phyloP scores from a whole-genome alignment of 2,888 invertebrate species.

The Sipha maydis region DNA sequence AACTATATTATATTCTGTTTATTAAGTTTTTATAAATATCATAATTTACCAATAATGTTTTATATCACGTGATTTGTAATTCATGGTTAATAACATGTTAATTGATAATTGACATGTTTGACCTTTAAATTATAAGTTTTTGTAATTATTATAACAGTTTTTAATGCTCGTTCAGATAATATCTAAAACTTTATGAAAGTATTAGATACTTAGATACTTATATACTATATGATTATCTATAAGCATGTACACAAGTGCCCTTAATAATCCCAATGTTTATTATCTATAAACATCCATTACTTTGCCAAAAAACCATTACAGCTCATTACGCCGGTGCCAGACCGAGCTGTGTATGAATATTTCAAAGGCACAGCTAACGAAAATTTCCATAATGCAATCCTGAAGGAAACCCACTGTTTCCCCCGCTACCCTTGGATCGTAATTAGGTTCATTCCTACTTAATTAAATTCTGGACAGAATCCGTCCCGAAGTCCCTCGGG shows the following conservation, averaged over 20 bases:
- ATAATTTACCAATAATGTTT: too few species aligned
- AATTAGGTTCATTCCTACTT: conserved; percentile 59
- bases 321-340: conserved; percentile 41
- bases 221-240: conserved; percentile 36
- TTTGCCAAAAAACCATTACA: conserved; percentile 54
- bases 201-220: not conserved
- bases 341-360: conserved; percentile 56
- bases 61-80: too few species aligned
- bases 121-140: too few species aligned
- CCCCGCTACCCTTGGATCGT: conserved; percentile 33
- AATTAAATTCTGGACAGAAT: conserved; percentile 58
- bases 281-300: not conserved
- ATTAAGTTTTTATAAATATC: too few species aligned
- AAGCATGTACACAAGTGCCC: not conserved
- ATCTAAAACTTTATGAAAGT: conserved; percentile 9
- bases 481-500: conserved; percentile 57
- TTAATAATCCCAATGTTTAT: conserved; percentile 38
- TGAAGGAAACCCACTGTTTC: conserved; percentile 23
- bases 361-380: conserved; percentile 59
- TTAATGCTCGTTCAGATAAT: conserved; percentile 8
- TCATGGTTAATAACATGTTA: too few species aligned
- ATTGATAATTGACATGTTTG: too few species aligned
- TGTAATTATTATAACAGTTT: too few species aligned
- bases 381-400: conserved; percentile 61
- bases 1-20: too few species aligned